A percentile compares a stretch with the other conserved stretches of the same genome.
phyloP scores from a whole-genome alignment of 2,797 vertebrate species.

The Artibeus lituratus region DNA sequence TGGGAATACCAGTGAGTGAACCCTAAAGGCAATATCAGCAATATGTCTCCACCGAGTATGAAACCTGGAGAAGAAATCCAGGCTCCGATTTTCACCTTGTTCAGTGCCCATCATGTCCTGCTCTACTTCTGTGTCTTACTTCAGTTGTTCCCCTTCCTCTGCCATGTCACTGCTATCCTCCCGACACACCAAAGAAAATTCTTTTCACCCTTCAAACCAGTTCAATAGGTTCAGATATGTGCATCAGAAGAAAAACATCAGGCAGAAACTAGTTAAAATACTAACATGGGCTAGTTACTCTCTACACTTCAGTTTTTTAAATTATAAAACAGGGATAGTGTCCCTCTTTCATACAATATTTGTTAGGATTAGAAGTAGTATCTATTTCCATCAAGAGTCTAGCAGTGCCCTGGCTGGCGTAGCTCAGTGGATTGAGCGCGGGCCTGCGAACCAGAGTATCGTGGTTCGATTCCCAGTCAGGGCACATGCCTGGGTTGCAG shows the following conservation, averaged over 20 bases:
- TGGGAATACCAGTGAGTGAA: background rate
- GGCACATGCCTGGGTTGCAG: too few relatives aligned
- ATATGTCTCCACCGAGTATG: background rate
- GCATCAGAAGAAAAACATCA: background rate
- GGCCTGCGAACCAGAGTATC: too few relatives aligned
- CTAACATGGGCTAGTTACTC: background rate
- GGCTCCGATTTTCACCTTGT: background rate
- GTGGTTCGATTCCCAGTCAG: too few relatives aligned
- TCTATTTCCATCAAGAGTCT: background rate
- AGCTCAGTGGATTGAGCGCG: too few relatives aligned
- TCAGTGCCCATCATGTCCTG: background rate
- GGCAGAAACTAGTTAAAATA: background rate
- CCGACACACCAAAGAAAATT: background rate
- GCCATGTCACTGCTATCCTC: background rate
- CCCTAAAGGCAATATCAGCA: background rate
- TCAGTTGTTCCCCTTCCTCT: background rate
- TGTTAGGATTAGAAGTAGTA: conserved; percentile 4
- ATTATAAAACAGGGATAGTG: background rate
- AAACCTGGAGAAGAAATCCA: background rate
- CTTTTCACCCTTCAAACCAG: background rate
- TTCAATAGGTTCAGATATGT: background rate
- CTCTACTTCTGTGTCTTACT: background rate
- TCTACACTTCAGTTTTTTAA: background rate
- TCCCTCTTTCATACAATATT: background rate
- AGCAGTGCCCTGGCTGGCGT: too few relatives aligned